Evolutionary conservation across 2,888 invertebrate genomes (phyloP).

Genomic region (Ethmia dodecea): DNA sequence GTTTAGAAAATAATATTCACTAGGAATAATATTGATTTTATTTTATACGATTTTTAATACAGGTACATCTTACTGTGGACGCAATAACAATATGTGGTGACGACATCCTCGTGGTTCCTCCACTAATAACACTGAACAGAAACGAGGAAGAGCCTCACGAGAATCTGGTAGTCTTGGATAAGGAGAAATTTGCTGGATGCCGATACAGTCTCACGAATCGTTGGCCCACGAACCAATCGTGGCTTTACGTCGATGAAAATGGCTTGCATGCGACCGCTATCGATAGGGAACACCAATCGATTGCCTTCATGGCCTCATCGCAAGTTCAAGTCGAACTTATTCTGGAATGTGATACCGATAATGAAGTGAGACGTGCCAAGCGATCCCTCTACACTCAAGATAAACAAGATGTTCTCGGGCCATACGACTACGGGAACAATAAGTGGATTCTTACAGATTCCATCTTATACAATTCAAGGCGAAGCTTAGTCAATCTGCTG

Average conservation of each 20-base stretch:
- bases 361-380: slow-evolving; percentile 28
- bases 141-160: slow-evolving; percentile 54
- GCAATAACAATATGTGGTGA: slow-evolving; percentile 35
- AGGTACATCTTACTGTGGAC: slow-evolving; percentile 52
- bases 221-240: slow-evolving; percentile 57
- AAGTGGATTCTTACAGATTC: slow-evolving; percentile 61
- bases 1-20: no score
- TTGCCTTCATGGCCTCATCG: slow-evolving; percentile 64
- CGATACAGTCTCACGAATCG: slow-evolving; percentile 44
- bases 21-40: slow-evolving; percentile 7
- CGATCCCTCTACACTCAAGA: slow-evolving; percentile 32
- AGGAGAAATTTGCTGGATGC: slow-evolving; percentile 37
- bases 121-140: slow-evolving; percentile 53
- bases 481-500: slow-evolving; percentile 64
- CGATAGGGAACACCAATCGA: slow-evolving; percentile 62
- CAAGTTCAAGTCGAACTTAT: slow-evolving; percentile 66
- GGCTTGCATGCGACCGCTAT: slow-evolving; percentile 53
- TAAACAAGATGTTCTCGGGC: slow-evolving; percentile 33
- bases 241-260: slow-evolving; percentile 56
- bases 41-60: slow-evolving; percentile 5
- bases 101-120: slow-evolving; percentile 33
- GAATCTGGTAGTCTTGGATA: slow-evolving; percentile 43
- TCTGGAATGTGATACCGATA: slow-evolving; percentile 43
- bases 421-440: slow-evolving; percentile 52
- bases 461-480: slow-evolving; percentile 48